A percentile compares a stretch with the other conserved stretches of the same genome.
phyloP scores from a whole-genome alignment of 2,797 vertebrate genomes.

The Macroramphosus scolopax region DNA sequence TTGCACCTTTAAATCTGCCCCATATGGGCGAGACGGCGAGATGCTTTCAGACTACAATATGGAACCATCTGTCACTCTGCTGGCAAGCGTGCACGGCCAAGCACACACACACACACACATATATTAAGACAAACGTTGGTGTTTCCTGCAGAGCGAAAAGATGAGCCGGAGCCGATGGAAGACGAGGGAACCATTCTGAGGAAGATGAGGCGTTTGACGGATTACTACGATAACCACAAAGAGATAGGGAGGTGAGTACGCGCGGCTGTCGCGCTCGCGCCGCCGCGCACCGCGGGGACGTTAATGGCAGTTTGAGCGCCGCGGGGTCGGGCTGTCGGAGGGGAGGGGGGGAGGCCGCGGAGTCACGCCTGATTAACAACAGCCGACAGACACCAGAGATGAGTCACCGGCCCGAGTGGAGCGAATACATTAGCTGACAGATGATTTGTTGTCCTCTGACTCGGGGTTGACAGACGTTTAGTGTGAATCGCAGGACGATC shows the following conservation, averaged over 20 bases:
- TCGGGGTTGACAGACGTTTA: conserved; percentile 20
- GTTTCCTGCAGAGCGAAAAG: conserved; percentile 63
- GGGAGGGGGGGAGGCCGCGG: not conserved
- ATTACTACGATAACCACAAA: conserved; percentile 91
- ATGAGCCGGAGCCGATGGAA: conserved; percentile 78
- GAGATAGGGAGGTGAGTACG: conserved; percentile 88
- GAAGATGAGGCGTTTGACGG: conserved; percentile 83
- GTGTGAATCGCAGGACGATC: conserved; percentile 11
- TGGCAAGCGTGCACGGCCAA: conserved; percentile 20
- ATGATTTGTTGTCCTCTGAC: conserved; percentile 45
- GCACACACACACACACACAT: conserved; percentile 19
- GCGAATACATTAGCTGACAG: conserved; percentile 29
- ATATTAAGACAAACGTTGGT: not conserved
- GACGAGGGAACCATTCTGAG: conserved; percentile 81
- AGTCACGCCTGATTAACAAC: conserved; percentile 41
- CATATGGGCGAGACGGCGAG: conserved; percentile 50
- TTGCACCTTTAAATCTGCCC: conserved; percentile 27
- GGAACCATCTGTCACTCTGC: conserved; percentile 61
- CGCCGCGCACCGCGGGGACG: too few relatives aligned
- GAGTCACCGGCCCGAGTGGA: conserved; percentile 49
- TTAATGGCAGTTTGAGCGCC: conserved; percentile 28
- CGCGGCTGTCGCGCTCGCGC: conserved; percentile 1
- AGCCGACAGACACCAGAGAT: too few relatives aligned
- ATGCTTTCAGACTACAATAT: conserved; percentile 42
- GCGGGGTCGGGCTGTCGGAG: conserved; percentile 6